Conservation (phyloP, 2,888 invertebrate species). For the Aphrophora alni region DNA sequence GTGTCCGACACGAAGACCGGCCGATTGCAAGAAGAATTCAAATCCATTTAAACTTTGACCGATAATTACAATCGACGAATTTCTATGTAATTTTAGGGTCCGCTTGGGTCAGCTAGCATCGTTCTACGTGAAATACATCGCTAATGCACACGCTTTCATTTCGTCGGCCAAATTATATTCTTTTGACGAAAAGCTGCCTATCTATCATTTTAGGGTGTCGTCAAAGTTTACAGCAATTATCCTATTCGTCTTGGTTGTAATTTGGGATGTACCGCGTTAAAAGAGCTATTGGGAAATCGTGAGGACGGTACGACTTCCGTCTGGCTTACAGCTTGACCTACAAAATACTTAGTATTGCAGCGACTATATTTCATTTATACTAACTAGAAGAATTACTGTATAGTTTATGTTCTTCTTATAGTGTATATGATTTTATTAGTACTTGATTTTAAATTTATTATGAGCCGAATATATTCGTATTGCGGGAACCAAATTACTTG, state of each 20-base stretch:
- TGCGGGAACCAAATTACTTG: too few relatives aligned
- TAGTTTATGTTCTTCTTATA: too few relatives aligned
- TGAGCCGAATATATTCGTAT: too few relatives aligned
- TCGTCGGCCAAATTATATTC: neutral
- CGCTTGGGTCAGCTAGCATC: neutral
- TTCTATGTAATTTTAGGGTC: neutral
- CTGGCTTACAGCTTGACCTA: neutral
- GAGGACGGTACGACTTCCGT: neutral
- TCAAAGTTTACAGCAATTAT: too few relatives aligned
- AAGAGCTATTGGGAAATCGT: neutral
- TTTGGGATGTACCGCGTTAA: neutral
- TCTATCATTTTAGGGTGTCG: neutral
- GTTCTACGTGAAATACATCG: too few relatives aligned
- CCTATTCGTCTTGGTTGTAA: neutral
- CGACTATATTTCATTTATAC: too few relatives aligned
- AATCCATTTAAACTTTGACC: neutral
- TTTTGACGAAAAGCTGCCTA: neutral
- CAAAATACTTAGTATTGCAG: too few relatives aligned
- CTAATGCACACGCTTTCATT: too few relatives aligned
- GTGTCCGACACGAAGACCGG: neutral
- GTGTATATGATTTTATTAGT: too few relatives aligned
- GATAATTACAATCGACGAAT: neutral
- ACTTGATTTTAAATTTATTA: too few relatives aligned
- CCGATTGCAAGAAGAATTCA: neutral
- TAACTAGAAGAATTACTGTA: too few relatives aligned